phyloP scores from a whole-genome alignment of 2,888 invertebrate genomes.

The Aleiodes alternator region DNA sequence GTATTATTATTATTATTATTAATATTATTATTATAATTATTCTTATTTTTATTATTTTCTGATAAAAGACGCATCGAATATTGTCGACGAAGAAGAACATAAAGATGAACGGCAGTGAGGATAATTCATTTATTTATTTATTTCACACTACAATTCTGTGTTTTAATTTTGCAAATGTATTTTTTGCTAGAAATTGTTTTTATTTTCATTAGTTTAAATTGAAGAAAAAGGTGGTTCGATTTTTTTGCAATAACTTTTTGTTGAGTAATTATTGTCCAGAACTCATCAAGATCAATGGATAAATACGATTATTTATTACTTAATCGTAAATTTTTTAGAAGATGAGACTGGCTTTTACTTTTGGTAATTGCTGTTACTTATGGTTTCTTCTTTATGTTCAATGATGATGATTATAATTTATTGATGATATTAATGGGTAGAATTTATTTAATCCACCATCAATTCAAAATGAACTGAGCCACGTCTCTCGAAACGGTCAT shows the following conservation, averaged over 20 bases:
- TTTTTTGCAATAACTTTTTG: conserved; percentile 7
- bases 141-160: too few species aligned
- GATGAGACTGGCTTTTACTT: conserved; percentile 25
- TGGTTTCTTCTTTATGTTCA: conserved; percentile 12
- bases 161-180: too few species aligned
- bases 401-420: conserved; percentile 18
- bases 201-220: not conserved
- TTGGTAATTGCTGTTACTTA: conserved; percentile 20
- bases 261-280: not conserved
- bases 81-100: conserved; percentile 29
- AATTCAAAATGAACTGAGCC: conserved; percentile 97
- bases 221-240: conserved; percentile 16
- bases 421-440: conserved; percentile 15
- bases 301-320: conserved; percentile 18
- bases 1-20: too few species aligned
- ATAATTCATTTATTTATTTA: conserved; percentile 8
- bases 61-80: conserved; percentile 12
- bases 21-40: too few species aligned
- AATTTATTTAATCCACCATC: conserved; percentile 87
- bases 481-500: conserved; percentile 91
- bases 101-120: conserved; percentile 23
- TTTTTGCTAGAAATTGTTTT: too few species aligned
- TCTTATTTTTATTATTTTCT: not conserved
- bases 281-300: conserved; percentile 20
- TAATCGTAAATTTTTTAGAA: conserved; percentile 14